These are phyloP conservation scores for Bombus picipes DNA, from an alignment of 1,140 invertebrate genomes.

Conservation along the genomic window DNA sequence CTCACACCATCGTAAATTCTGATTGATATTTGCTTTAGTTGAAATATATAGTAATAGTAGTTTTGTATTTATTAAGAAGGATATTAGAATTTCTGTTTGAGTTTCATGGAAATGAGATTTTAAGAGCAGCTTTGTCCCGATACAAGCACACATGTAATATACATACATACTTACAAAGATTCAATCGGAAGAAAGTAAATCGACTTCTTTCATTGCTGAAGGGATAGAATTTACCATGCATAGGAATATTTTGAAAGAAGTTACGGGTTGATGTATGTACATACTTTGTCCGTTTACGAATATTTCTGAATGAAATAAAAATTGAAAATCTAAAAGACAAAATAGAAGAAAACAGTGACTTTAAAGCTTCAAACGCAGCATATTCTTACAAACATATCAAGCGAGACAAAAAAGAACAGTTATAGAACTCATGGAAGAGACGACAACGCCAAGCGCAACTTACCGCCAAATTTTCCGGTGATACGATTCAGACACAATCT, in stretches of 20 bases:
- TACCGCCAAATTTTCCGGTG: background rate
- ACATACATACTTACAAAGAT: background rate
- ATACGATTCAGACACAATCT: background rate
- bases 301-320: too few relatives aligned
- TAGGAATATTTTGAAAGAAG: background rate
- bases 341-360: background rate
- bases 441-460: background rate
- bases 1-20: background rate
- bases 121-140: background rate
- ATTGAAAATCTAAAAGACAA: too few relatives aligned
- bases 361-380: background rate
- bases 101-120: slow-evolving; percentile 4
- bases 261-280: too few relatives aligned
- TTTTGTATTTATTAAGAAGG: background rate
- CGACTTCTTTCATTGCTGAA: background rate
- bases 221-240: background rate
- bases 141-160: background rate
- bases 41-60: background rate
- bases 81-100: background rate
- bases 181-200: background rate
- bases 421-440: background rate
- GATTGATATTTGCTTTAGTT: background rate
- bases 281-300: too few relatives aligned
- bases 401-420: background rate
- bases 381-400: background rate